These are phyloP conservation scores for Nesoenas mayeri DNA, from an alignment of 2,113 vertebrate species.

Conservation along the genomic window DNA sequence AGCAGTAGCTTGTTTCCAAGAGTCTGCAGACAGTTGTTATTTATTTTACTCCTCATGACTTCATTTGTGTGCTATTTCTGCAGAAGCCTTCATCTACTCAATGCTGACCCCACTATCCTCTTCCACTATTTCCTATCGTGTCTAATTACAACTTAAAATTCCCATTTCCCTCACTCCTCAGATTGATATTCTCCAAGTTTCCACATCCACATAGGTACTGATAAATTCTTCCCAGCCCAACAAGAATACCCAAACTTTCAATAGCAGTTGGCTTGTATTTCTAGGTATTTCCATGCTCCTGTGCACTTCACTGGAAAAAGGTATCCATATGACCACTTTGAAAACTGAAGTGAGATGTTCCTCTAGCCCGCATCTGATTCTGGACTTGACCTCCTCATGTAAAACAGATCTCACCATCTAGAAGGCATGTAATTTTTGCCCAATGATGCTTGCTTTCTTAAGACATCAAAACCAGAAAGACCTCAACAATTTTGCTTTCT, in stretches of 20 bases:
- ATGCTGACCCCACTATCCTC: rapidly evolving
- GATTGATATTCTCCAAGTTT: neutral
- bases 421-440: neutral
- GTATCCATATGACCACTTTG: neutral
- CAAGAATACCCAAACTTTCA: neutral
- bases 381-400: neutral
- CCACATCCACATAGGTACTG: neutral
- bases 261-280: neutral
- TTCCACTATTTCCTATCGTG: neutral
- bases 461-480: neutral
- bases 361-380: neutral
- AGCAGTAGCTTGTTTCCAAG: neutral
- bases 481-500: neutral
- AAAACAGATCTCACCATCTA: neutral
- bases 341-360: neutral
- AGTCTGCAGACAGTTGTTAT: neutral
- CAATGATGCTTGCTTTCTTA: neutral
- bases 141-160: neutral
- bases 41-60: neutral
- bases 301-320: neutral
- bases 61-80: neutral
- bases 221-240: neutral
- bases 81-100: neutral
- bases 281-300: neutral
- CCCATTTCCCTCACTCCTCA: neutral